Base-by-base conservation (phyloP, 2,797 vertebrate genomes). In the Sebastes itinus region DNA sequence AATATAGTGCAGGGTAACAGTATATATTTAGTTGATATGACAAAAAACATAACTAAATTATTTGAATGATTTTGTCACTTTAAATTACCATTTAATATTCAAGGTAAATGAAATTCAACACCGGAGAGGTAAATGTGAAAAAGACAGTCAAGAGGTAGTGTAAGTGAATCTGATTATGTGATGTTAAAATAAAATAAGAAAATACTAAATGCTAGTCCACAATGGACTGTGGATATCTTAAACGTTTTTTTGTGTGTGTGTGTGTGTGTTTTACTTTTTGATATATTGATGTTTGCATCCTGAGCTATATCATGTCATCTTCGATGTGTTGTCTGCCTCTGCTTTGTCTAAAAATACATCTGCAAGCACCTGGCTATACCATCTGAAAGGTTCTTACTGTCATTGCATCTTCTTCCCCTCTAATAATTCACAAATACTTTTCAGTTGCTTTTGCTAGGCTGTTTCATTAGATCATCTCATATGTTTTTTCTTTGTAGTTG, bases 381-480 rank as follows among this genome's bases (percentile, higher is more conserved):
- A 65, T 60, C 13, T 60, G 23, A 60, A 32, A 55, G 42, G 10
- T 54, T 49, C 22, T 28, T 35, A 33, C 16, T 13, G 46, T 59
- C 3, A 63, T 46, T 33, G 5, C 4, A 33, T 23, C 3, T 28
- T 23, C 59, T 23, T 52, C 6, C 16, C 35, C 23, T 72, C 65
- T 60, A 23, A 62, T 33, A 62, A 16, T 42, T 42, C 38, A 38
- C 38, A 60, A 9, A 77, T 2, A 16, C 16, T 18, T 38, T 42
- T 33, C 10, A 65, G 7, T 22, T 71, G 6, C 46, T 27, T 63
- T 27, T 61, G 49, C 38, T 16, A 18, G 20, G 11, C 8, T 55
- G 30, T 83, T 62, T 75, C 10, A 64, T 77, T 62, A 18, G 20
- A 66, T 56, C 61, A 23, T 72, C 11, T 65, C 59, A 80, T 32